Percentiles rank a stretch among this genome's conserved stretches.
Evolutionary conservation across 2,113 vertebrate genomes (phyloP).

Genomic region (Fulmarus glacialis): DNA sequence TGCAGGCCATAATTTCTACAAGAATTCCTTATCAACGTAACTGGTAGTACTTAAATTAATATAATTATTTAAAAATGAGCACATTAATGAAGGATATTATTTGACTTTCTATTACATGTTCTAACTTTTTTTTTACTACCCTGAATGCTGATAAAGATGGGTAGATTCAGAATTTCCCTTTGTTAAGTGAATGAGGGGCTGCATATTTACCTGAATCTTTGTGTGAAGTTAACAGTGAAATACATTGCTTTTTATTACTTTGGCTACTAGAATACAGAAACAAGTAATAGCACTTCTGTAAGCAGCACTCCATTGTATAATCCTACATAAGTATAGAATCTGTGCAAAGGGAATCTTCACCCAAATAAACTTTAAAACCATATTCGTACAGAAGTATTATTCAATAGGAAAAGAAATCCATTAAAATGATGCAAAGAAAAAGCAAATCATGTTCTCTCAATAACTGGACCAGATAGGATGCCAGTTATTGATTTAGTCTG

Average conservation of each 20-base stretch:
- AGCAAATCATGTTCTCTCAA: slow-evolving; percentile 67
- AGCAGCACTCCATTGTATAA: not conserved
- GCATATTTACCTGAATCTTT: not conserved
- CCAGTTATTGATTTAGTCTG: slow-evolving; percentile 74
- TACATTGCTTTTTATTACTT: not conserved
- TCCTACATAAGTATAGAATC: not conserved
- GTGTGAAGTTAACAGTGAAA: not conserved
- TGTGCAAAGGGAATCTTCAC: slow-evolving; percentile 38
- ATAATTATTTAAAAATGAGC: not conserved
- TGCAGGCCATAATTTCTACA: not conserved
- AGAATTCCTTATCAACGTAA: not conserved
- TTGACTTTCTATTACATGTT: not conserved
- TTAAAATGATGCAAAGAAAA: slow-evolving; percentile 61
- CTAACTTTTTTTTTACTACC: not conserved
- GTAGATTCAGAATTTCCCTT: not conserved
- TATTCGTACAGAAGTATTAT: slow-evolving; percentile 33
- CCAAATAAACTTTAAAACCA: slow-evolving; percentile 32
- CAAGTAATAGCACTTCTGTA: not conserved
- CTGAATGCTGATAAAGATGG: not conserved
- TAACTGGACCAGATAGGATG: slow-evolving; percentile 58
- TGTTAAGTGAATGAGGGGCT: not conserved
- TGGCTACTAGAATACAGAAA: not conserved
- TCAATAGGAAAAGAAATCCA: slow-evolving; percentile 51
- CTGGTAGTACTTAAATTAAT: not conserved
- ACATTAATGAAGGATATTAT: not conserved